phyloP scores from a whole-genome alignment of 2,797 vertebrate species.

The Sebastes jordani region DNA sequence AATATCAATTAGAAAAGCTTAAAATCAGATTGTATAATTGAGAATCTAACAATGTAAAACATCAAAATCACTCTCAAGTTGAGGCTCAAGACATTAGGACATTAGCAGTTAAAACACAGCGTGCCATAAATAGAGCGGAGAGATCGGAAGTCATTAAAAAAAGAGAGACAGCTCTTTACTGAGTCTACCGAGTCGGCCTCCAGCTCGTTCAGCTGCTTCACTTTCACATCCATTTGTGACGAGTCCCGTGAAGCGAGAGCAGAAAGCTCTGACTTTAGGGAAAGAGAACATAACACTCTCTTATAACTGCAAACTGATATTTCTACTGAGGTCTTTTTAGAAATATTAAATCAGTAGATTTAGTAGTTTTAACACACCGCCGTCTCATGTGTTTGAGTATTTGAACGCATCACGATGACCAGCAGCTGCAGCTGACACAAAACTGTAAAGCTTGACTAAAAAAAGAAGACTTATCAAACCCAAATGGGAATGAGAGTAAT shows the following conservation, averaged over 20 bases:
- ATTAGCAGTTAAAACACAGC: neutral
- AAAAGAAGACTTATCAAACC: neutral
- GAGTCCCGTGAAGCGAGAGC: neutral
- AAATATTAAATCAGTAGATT: neutral
- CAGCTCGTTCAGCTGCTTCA: conserved; percentile 2
- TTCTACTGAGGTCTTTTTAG: neutral
- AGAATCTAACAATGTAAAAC: neutral
- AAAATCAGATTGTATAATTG: neutral
- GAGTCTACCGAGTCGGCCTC: neutral
- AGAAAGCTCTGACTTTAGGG: conserved; percentile 7
- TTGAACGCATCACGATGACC: neutral
- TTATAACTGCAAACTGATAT: neutral
- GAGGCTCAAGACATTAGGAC: neutral
- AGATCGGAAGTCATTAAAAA: conserved; percentile 2
- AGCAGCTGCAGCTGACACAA: conserved; percentile 2
- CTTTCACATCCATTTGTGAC: conserved; percentile 10
- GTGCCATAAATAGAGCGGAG: neutral
- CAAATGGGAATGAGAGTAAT: neutral
- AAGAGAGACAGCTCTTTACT: conserved; percentile 9
- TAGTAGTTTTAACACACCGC: neutral
- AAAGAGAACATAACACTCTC: neutral
- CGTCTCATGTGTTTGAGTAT: neutral
- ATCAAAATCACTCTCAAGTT: too few relatives aligned
- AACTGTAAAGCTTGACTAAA: neutral
- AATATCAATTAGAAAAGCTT: neutral